Evolutionary conservation across 2,113 vertebrate species (phyloP), one percentile per base, ranked within the genome.

Genomic region (Mus spicilegus): DNA sequence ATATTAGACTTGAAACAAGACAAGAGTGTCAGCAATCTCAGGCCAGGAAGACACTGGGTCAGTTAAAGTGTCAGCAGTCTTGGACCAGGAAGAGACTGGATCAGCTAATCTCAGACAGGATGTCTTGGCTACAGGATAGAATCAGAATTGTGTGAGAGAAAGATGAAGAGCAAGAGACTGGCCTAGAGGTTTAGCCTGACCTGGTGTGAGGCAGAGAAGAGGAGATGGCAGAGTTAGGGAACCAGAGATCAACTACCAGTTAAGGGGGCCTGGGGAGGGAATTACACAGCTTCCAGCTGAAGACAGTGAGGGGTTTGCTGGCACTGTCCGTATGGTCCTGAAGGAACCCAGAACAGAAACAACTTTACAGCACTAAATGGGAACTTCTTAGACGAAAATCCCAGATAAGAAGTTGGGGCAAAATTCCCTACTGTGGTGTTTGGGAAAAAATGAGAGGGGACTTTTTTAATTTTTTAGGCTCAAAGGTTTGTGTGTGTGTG

Each of bases 91-190:
- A 82, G 42, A 46, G 73, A 93, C 30, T 24, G 11, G 39, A 86
- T 87, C 54, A 70, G 81, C 69, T 89, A 33, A 86, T 89, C 90
- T 92, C 19, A 86, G 76, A 82, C 88, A 49, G 75, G 46, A 69
- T 16, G 54, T 28, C 86, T 93, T 82, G 67, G 10, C 69, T 88
- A 1, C 26, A 69, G 73, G 11, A 20, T 49, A 0, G 12, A 86
- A 80, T 82, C 54, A 88, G 39, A 39, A 94, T 88, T 39, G 42
- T 42, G 5, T 16, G 13, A 91, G 6, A 30, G 58, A 61, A 94
- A 96, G 56, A n/a, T 22, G 33, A 54, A 94, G 56, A 58, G 13
- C 20, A 75, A 58, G 26, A 93, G 61, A 58, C 7, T 82, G 8
- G 11, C 4, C 72, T n/a, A 87, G 12, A 95, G 14, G 46, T 42